Percentiles rank a stretch among this genome's conserved stretches.
Evolutionary conservation across 2,113 vertebrate species (phyloP).

Genomic region (Dasypus novemcinctus): DNA sequence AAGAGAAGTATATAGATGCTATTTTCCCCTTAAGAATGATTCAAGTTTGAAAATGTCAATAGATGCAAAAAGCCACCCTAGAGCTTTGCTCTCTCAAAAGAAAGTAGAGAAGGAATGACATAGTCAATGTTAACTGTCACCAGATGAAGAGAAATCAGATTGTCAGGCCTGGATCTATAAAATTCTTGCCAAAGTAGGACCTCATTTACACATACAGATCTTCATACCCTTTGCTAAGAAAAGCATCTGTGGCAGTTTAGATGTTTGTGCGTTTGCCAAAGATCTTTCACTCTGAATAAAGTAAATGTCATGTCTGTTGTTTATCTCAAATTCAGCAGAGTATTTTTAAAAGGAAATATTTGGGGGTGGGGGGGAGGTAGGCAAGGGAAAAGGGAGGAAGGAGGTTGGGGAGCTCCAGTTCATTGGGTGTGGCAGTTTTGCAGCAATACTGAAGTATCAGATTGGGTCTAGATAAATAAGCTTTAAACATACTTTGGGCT

Average conservation of each 20-base stretch:
- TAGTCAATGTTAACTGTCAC: conserved; percentile 85
- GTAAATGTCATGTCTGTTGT: conserved; percentile 89
- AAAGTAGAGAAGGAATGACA: conserved; percentile 79
- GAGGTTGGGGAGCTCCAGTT: background rate
- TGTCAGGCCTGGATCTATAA: conserved; percentile 84
- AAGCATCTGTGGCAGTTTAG: conserved; percentile 87
- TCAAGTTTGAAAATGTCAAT: conserved; percentile 82
- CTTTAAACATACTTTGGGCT: background rate
- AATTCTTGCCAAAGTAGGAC: conserved; percentile 86
- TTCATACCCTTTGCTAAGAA: conserved; percentile 87
- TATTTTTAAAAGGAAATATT: conserved; percentile 85
- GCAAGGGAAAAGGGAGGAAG: background rate
- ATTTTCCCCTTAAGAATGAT: conserved; percentile 72
- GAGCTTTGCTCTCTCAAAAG: conserved; percentile 76
- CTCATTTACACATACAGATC: conserved; percentile 87
- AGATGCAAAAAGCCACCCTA: conserved; percentile 78
- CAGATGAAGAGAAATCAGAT: conserved; percentile 82
- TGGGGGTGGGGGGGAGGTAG: conserved; percentile 56
- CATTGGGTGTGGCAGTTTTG: conserved; percentile 6
- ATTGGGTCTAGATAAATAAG: background rate
- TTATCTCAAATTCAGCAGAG: conserved; percentile 86
- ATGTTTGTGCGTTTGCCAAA: conserved; percentile 87
- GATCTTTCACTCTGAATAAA: conserved; percentile 89
- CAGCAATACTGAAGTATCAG: background rate
- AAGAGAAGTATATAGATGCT: conserved; percentile 74